Conservation (phyloP, 2,888 invertebrate species). For the Polyommatus icarus region DNA sequence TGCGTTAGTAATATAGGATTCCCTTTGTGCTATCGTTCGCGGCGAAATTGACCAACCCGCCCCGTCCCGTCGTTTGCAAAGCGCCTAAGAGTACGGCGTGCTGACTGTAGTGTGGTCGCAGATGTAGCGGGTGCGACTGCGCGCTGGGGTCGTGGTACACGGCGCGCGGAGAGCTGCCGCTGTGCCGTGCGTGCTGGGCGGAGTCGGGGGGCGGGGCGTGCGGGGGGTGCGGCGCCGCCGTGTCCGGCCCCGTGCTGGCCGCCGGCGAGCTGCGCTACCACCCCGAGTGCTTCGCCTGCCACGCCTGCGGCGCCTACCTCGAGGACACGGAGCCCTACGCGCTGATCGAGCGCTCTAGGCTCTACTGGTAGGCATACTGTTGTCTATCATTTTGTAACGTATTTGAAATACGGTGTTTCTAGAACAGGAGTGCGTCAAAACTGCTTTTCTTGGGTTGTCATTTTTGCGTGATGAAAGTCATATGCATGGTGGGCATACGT, state of each 20-base stretch:
- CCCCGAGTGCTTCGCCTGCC: conserved; percentile 96
- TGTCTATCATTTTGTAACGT: no score
- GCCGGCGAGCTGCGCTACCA: conserved; percentile 97
- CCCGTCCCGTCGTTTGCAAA: no score
- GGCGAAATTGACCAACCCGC: no score
- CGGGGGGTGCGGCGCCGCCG: conserved; percentile 79
- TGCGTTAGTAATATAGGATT: no score
- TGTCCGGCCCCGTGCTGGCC: conserved; percentile 95
- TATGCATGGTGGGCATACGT: no score
- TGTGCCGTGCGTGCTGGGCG: conserved; percentile 95
- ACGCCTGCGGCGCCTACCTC: conserved; percentile 89
- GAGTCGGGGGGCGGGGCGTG: conserved; percentile 84
- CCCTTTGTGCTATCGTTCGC: no score
- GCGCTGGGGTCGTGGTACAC: conserved; percentile 94
- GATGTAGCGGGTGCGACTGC: conserved; percentile 95
- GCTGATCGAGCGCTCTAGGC: conserved; percentile 91
- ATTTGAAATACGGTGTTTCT: no score
- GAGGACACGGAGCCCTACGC: conserved; percentile 97
- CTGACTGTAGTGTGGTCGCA: conserved; percentile 49
- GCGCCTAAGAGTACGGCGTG: no score
- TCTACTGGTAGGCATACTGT: conserved; percentile 85
- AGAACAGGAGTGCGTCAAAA: no score
- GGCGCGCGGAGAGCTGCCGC: conserved; percentile 93
- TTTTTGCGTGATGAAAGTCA: no score
- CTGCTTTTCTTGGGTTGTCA: no score